Evolutionary conservation across 1,140 invertebrate species (phyloP), one percentile per base, ranked within the genome.

Genomic region (Formica selysi): DNA sequence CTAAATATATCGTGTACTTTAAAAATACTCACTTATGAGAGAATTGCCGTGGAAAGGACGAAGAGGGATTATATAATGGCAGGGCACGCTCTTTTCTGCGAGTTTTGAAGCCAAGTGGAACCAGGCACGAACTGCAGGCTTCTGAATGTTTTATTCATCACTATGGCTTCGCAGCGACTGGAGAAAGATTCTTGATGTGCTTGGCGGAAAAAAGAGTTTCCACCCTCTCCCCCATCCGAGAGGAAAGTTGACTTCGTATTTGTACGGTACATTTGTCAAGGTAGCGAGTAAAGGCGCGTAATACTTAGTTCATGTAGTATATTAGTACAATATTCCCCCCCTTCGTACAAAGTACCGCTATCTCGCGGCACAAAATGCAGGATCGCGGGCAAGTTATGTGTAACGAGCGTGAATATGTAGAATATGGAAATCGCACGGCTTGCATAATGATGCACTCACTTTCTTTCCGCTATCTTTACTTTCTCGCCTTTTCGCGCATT

Each of bases 361-460:
- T 89, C 81, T 78, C 78, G 71, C 64, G 41, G 76, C 65, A 65
- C 88, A 86, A 89, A 89, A 86, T 89, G 88, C 85, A 86, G 76
- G 76, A 89, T 89, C 86, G 80, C 71, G 83, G 70, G 38, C 84
- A 65, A 89, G 70, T 86, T 86, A 89, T 80, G 71, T 81, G 85
- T 51, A 86, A 86, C 70, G 76, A 79, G 79, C 88, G 87, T 89
- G 88, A 89, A 89, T 89, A 89, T 89, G 88, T 86, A 89, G 88
- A 78, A 85, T 89, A 89, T 86, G 88, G 73, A 89, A 85, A 89
- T 89, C 88, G 71, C 65, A 70, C 51, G 11, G 65, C 67, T 86
- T 85, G 88, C 84, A 86, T 89, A 89, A 89, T 89, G 88, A 89
- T 71, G 76, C 78, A 71, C 73, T 61, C 80, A 57, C 68, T 67